Base-by-base conservation (phyloP, 2,797 vertebrate species). In the Gymnodraco acuticeps region DNA sequence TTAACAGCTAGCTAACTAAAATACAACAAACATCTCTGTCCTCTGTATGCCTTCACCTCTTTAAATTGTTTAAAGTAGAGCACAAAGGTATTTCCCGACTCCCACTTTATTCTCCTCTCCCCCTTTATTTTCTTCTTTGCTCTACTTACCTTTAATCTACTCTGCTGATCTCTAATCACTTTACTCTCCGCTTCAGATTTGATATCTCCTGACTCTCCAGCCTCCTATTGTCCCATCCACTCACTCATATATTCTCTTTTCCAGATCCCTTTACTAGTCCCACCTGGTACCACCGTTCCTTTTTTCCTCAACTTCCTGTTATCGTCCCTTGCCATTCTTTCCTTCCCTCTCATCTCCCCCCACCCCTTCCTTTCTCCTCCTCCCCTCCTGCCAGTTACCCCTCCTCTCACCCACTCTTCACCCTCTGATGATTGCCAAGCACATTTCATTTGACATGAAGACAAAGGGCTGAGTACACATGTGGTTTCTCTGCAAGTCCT, bases 391-490 rank as follows among this genome's bases (percentile, higher is more conserved):
- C 52, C 14, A 50, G n/a, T 19, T 20, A 0, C 70, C 77, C 85
- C 79, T 83, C 77, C 83, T 75, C 64, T 67, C 75, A 11, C 74
- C 85, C 68, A 62, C 73, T 65, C 68, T 71, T 84, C 76, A 46
- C 85, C 78, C 88, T 86, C 88, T 88, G 90, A 86, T 81, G 89
- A 88, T 88, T 89, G 92, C 86, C 59, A 78, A 90, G 92, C 90
- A 90, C 88, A 94, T 93, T 93, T 92, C 84, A 84, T 87, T 88
- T 93, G 93, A 94, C 93, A 92, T 85, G 84, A 91, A 94, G 93
- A 95, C 94, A 94, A 94, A 95, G 93, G 89, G 85, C 89, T 86
- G 85, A 82, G 87, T 91, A 91, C 91, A 91, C 92, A 92, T 87
- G 89, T 89, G 91, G 92, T 91, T 89, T 89, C 90, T 90, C 83